These are phyloP conservation scores for Vespertilio murinus DNA, from an alignment of 2,797 vertebrate genomes.

Conservation along the genomic window DNA sequence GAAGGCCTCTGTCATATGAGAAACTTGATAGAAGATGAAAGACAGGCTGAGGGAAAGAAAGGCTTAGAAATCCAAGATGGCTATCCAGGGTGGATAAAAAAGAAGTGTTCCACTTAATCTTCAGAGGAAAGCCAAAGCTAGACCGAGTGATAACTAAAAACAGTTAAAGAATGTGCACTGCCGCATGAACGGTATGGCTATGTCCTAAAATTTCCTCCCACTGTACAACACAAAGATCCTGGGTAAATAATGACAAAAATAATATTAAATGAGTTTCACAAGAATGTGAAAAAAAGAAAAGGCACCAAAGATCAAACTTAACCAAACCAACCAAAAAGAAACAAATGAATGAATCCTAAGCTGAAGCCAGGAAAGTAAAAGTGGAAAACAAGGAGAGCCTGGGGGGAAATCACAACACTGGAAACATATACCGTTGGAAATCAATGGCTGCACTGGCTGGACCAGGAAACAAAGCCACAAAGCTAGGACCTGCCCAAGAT, in stretches of 20 bases:
- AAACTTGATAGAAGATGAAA: background rate
- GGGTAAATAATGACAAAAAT: background rate
- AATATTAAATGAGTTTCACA: background rate
- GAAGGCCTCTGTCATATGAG: background rate
- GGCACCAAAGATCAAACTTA: background rate
- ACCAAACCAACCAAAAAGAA: background rate
- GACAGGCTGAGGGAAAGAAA: background rate
- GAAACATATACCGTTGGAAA: background rate
- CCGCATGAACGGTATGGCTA: background rate
- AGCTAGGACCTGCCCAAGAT: background rate
- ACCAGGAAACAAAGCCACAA: background rate
- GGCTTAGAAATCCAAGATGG: background rate
- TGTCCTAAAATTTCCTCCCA: background rate
- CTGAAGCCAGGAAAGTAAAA: background rate
- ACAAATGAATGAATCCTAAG: background rate
- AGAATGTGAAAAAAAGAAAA: background rate
- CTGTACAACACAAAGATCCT: background rate
- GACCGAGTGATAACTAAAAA: background rate
- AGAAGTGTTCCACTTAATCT: background rate
- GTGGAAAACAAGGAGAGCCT: background rate
- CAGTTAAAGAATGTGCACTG: background rate
- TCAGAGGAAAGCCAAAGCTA: slow-evolving; percentile 20
- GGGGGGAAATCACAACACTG: background rate
- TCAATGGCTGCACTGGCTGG: background rate
- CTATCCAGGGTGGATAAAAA: background rate